Evolutionary conservation across 2,113 vertebrate species (phyloP).

Genomic region (Sarotherodon lohbergeri): DNA sequence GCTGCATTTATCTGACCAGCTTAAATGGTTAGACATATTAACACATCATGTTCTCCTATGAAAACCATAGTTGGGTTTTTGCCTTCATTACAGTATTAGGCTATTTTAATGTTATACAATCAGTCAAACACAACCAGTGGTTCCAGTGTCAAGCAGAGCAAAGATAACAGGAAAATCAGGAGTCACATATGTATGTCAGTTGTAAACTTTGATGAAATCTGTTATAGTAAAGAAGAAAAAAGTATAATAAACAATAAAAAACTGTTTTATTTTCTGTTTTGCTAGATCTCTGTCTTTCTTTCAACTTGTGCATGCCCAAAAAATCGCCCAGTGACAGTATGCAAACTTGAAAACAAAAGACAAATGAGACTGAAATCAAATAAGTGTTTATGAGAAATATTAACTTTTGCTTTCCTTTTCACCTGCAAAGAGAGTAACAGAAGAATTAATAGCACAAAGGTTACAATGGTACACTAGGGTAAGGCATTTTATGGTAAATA

Average conservation of each 20-base stretch:
- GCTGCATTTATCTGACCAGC: background rate
- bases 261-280: background rate
- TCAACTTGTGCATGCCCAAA: background rate
- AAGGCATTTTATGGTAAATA: background rate
- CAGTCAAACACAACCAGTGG: background rate
- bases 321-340: background rate
- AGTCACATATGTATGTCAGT: background rate
- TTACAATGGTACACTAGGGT: background rate
- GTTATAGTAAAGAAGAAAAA: background rate
- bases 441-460: background rate
- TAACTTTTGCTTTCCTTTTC: background rate
- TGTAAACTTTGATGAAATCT: background rate
- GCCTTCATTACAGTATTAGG: background rate
- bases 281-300: background rate
- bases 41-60: background rate
- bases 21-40: background rate
- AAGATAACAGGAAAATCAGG: background rate
- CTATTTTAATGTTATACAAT: background rate
- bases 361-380: background rate
- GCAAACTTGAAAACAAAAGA: background rate
- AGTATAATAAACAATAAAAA: background rate
- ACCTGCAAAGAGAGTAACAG: background rate
- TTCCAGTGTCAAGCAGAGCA: rapidly evolving
- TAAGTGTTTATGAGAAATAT: background rate
- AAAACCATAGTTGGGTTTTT: background rate